Percentiles rank a stretch among this genome's conserved stretches.
Evolutionary conservation across 2,113 vertebrate genomes (phyloP).

Genomic region (Cinclus mexicanus): DNA sequence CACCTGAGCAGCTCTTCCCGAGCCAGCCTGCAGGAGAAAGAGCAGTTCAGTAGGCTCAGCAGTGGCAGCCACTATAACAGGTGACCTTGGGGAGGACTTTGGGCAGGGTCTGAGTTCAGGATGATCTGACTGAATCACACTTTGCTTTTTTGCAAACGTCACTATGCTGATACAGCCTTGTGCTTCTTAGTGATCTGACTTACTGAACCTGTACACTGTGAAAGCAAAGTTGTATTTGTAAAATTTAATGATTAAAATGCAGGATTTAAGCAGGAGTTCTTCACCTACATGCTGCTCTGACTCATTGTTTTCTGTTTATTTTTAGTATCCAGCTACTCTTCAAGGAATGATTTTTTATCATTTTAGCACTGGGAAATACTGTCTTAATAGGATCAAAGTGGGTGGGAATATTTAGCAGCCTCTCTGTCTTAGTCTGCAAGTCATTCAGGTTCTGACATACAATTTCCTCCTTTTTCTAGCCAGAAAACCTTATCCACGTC

Average conservation of each 20-base stretch:
- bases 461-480: constrained; percentile 65
- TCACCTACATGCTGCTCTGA: not conserved
- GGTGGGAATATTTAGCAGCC: constrained; percentile 25
- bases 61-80: constrained; percentile 76
- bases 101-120: not conserved
- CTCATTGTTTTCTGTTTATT: constrained; percentile 21
- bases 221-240: not conserved
- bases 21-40: constrained; percentile 74
- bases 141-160: not conserved
- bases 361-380: not conserved
- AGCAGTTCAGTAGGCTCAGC: constrained; percentile 74
- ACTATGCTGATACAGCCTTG: not conserved
- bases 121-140: not conserved
- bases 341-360: not conserved
- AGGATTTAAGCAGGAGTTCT: not conserved
- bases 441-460: constrained; percentile 60
- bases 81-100: not conserved
- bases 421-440: constrained; percentile 6
- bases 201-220: not conserved
- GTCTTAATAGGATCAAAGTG: constrained; percentile 2
- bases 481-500: constrained; percentile 86
- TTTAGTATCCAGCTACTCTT: constrained; percentile 28
- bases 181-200: not conserved
- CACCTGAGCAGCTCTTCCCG: constrained; percentile 77
- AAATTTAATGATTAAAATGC: not conserved